Percentiles rank a stretch among this genome's conserved stretches.
phyloP scores from a whole-genome alignment of 2,797 vertebrate species.

The Hippopotamyrus pictus region DNA sequence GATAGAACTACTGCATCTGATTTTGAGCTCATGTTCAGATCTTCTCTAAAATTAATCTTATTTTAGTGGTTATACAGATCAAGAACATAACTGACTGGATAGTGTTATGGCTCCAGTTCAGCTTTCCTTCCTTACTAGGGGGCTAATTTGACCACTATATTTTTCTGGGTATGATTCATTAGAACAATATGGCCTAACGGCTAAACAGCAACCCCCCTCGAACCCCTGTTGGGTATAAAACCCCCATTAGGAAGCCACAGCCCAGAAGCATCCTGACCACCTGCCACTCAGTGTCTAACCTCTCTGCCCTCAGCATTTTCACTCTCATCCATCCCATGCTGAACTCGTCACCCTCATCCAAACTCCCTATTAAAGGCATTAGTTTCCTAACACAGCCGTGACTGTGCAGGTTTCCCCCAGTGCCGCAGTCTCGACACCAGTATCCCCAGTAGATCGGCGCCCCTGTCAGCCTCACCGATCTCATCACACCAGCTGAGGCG shows the following conservation, averaged over 20 bases:
- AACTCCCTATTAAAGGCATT: background rate
- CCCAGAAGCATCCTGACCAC: background rate
- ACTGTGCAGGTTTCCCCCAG: background rate
- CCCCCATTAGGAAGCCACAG: background rate
- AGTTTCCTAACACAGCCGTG: background rate
- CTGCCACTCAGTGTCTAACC: background rate
- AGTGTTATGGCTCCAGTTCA: background rate
- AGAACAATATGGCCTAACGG: background rate
- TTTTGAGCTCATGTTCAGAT: background rate
- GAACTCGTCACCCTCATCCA: background rate
- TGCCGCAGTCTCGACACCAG: background rate
- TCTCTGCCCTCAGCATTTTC: background rate
- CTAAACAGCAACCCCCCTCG: background rate
- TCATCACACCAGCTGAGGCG: background rate
- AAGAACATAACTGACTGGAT: background rate
- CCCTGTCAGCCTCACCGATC: background rate
- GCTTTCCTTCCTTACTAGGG: background rate
- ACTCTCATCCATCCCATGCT: background rate
- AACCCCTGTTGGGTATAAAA: background rate
- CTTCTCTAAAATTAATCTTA: background rate
- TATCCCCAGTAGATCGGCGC: background rate
- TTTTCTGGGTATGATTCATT: background rate
- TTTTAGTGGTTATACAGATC: background rate
- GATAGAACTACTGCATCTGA: background rate
- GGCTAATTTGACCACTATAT: background rate